Base-by-base conservation (phyloP, 2,888 invertebrate species). In the Fragum sueziense region DNA sequence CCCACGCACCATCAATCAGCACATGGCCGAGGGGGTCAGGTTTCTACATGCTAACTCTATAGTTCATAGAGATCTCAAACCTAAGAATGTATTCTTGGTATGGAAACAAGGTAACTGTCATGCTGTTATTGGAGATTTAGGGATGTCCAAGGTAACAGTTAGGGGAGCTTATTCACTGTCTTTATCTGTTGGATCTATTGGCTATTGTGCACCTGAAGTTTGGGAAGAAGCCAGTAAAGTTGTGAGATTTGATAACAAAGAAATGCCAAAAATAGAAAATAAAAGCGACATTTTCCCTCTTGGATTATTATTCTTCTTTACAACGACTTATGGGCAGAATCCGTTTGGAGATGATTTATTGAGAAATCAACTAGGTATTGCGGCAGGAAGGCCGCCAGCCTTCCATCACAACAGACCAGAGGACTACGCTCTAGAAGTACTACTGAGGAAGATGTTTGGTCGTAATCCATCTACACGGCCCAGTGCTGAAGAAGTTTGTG, bases 171-270 rank as follows among this genome's bases (percentile, higher is more conserved):
- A 3, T 33, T 62, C 62, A 7, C 62, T 62, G 33, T 62, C 62
- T 22, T 22, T 62, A 9, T 62, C 62, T 2, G 62, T 62, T 62
- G 62, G 62, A 9, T 62, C 62, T n/a, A 34, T 62, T 33, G 62
- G 62, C 31, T 62, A 62, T n/a, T 33, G 31, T 20, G 62, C 62
- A 9, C 62, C 62, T 34, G 62, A 62, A 62, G 62, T 62, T 9
- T 62, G 62, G 62, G 62, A 62, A 34, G 62, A 62, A 22, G 62
- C 62, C n/a, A 62, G 62, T 29, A 62, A 62, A n/a, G 62, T 33
- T 0, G 62, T 62, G 0, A 3, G 62, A 7, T 29, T 25, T 33
- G 34, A 62, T n/a, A 33, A 34, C 34, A 62, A 29, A n/a, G 33
- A 62, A 33, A 17, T 17, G 3, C 62, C 62, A 33, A 62, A 62